Percentiles rank a stretch among this genome's conserved stretches.
These are phyloP conservation scores for Ariolimax columbianus DNA, from an alignment of 2,888 invertebrate species.

Conservation along the genomic window DNA sequence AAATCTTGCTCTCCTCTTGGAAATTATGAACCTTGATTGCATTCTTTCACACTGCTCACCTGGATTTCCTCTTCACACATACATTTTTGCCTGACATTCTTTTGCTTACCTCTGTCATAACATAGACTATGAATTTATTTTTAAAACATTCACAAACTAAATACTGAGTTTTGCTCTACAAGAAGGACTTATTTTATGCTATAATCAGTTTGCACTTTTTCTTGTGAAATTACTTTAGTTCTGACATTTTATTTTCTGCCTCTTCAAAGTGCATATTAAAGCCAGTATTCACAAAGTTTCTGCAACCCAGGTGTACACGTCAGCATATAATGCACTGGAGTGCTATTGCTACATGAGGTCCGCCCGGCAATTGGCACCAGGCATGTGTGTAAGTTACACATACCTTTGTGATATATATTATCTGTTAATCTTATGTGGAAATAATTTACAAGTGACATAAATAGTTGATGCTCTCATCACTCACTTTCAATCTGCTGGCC, in stretches of 20 bases:
- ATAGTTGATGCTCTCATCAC: slow-evolving; percentile 42
- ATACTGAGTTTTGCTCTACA: background rate
- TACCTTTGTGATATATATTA: slow-evolving; percentile 32
- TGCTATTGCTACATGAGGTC: background rate
- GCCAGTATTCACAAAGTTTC: background rate
- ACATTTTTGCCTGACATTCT: background rate
- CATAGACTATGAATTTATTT: background rate
- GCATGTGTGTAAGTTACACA: slow-evolving; percentile 16
- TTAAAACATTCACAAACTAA: background rate
- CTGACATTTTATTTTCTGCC: background rate
- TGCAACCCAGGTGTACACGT: background rate
- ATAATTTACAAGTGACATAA: slow-evolving; percentile 25
- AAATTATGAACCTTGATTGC: slow-evolving; percentile 10
- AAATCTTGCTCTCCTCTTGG: background rate
- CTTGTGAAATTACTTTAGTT: background rate
- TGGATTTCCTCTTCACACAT: background rate
- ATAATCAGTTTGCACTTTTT: background rate
- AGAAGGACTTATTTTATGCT: background rate
- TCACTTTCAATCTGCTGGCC: slow-evolving; percentile 38
- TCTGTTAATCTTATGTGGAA: slow-evolving; percentile 40
- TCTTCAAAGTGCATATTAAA: background rate
- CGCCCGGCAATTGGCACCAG: slow-evolving; percentile 40
- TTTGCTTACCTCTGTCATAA: background rate
- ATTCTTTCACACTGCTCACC: slow-evolving; percentile 15
- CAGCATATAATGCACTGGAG: background rate